Conservation (phyloP, 2,888 invertebrate species). For the Clunio marinus region DNA sequence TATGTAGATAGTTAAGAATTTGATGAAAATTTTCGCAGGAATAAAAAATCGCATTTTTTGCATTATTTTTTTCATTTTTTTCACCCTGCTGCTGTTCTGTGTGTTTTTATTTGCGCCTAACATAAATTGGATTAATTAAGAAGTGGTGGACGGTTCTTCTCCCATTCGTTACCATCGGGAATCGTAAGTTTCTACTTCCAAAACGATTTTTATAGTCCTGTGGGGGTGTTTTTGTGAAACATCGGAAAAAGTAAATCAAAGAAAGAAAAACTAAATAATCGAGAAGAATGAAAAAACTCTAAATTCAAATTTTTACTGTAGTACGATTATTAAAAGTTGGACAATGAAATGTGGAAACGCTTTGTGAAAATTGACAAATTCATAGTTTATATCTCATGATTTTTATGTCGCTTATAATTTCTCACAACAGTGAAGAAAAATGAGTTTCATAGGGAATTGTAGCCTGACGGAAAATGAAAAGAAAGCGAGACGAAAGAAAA, state of each 20-base stretch:
- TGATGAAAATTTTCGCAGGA: neutral
- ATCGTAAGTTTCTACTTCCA: conserved; percentile 49
- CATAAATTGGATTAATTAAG: conserved; percentile 25
- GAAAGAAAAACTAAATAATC: too few relatives aligned
- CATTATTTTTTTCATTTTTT: neutral
- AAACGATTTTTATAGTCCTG: neutral
- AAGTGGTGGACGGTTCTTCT: conserved; percentile 51
- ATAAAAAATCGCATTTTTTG: neutral
- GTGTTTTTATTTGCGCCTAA: neutral
- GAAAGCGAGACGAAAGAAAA: too few relatives aligned
- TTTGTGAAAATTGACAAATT: too few relatives aligned
- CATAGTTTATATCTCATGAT: too few relatives aligned
- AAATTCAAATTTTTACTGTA: too few relatives aligned
- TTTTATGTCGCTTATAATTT: too few relatives aligned
- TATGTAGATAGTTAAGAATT: neutral
- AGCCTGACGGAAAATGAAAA: too few relatives aligned
- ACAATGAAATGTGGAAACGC: too few relatives aligned
- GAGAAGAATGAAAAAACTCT: too few relatives aligned
- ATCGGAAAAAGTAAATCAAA: conserved; percentile 7
- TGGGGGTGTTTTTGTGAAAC: conserved; percentile 35
- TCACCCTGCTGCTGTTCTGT: neutral
- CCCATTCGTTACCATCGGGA: conserved; percentile 52
- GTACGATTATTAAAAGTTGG: too few relatives aligned
- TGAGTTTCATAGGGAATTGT: too few relatives aligned
- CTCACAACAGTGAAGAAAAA: too few relatives aligned